Percentiles rank a stretch among this genome's conserved stretches.
These are phyloP conservation scores for Tenthredo distinguenda DNA, from an alignment of 2,888 invertebrate genomes.

Conservation along the genomic window DNA sequence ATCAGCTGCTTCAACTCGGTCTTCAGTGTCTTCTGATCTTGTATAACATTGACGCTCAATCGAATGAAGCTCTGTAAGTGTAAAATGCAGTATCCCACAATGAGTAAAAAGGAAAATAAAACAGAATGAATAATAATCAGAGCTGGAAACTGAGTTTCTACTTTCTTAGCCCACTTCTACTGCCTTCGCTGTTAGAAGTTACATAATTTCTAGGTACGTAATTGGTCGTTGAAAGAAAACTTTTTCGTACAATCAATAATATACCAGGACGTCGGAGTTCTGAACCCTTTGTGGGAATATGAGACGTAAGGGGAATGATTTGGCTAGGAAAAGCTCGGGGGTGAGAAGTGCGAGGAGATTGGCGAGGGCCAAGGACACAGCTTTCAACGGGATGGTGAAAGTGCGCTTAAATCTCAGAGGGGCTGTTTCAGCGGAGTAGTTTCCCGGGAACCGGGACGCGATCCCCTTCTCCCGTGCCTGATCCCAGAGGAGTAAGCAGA, in stretches of 20 bases:
- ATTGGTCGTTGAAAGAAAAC: neutral
- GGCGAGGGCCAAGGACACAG: constrained; percentile 47
- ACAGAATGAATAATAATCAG: neutral
- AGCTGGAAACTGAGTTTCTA: neutral
- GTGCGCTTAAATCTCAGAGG: constrained; percentile 40
- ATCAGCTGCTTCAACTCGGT: neutral
- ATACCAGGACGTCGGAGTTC: constrained; percentile 3
- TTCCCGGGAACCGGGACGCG: constrained; percentile 28
- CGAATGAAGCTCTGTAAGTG: neutral
- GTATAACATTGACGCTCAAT: neutral
- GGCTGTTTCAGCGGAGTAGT: constrained; percentile 5
- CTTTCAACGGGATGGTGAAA: constrained; percentile 25
- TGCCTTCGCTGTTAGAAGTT: no score
- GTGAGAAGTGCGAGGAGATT: neutral
- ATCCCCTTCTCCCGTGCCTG: neutral
- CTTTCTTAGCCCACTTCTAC: no score
- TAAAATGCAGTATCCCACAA: neutral
- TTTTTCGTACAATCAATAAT: constrained; percentile 16
- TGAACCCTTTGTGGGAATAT: neutral
- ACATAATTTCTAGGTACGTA: neutral
- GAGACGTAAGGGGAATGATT: neutral
- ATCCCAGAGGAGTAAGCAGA: constrained; percentile 16
- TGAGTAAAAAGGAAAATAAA: neutral
- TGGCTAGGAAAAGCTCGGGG: neutral
- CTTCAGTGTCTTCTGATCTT: constrained; percentile 5